phyloP scores from a whole-genome alignment of 2,888 invertebrate genomes.

The Melanostoma scalare region DNA sequence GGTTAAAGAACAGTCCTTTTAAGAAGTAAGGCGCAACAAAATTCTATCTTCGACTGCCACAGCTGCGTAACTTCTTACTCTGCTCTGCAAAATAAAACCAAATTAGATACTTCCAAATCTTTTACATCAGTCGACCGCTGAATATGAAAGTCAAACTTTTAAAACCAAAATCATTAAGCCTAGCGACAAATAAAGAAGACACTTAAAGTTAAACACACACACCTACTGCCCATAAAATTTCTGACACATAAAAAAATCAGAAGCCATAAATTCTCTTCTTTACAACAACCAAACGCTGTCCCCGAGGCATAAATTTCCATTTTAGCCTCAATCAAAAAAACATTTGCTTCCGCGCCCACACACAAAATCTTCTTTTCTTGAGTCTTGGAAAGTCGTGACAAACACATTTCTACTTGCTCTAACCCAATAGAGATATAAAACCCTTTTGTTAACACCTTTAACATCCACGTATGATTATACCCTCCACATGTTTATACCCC shows the following conservation, averaged over 20 bases:
- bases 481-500: not conserved
- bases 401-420: slow-evolving; percentile 31
- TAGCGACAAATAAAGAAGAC: not conserved
- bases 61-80: too few species aligned
- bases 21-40: too few species aligned
- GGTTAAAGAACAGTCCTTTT: too few species aligned
- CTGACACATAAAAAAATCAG: slow-evolving; percentile 21
- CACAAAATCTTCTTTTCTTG: slow-evolving; percentile 17
- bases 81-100: too few species aligned
- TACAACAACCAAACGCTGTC: slow-evolving; percentile 22
- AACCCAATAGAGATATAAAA: slow-evolving; percentile 57
- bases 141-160: too few species aligned
- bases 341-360: slow-evolving; percentile 23
- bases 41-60: too few species aligned
- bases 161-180: too few species aligned
- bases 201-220: too few species aligned
- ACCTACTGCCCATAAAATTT: not conserved
- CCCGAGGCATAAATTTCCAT: slow-evolving; percentile 43
- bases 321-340: slow-evolving; percentile 14
- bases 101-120: too few species aligned
- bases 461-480: slow-evolving; percentile 1
- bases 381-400: slow-evolving; percentile 1
- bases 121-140: too few species aligned
- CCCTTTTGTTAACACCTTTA: slow-evolving; percentile 36
- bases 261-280: slow-evolving; percentile 44